Evolutionary conservation across 2,888 invertebrate genomes (phyloP), one percentile per base, ranked within the genome.

Genomic region (Hoplodrina ambigua): DNA sequence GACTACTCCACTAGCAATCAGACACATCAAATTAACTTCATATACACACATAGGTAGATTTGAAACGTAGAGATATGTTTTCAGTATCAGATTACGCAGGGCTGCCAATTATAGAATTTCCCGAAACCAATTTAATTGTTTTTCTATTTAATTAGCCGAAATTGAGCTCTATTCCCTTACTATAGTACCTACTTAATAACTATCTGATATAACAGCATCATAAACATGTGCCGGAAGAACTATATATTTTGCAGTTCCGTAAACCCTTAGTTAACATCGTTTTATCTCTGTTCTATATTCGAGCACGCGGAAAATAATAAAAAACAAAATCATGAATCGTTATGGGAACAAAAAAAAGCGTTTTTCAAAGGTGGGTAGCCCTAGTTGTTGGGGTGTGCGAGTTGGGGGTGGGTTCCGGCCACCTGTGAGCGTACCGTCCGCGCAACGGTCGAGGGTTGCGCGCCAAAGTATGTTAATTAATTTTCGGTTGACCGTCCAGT

Each of bases 401-500:
- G 79, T 55, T 41, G 87, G 87, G 84, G 87, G 88, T 85, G 89
- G 89, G 87, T 81, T 81, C 81, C 84, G 86, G 91, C 92, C 94
- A 95, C 94, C 91, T 91, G 90, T 89, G 88, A 75, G 82, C 85
- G 75, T 75, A 75, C 82, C 85, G 87, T 83, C 82, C 85, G 84
- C 84, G 85, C 83, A 79, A 80, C 85, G 81, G 80, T 66, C 83
- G 91, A 92, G 94, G 94, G 94, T 94, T 92, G 91, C 88, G 89
- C 92, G 88, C 92, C 90, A 93, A 95, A 96, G 95, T 95, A 95
- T 95, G 96, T 96, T 96, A 96, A 96, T 96, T 95, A 95, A 96
- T 96, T 95, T 95, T 95, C 92, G 94, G 94, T 93, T 92, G 94
- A 93, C 94, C 94, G 93, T 94, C 89, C 94, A 89, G 89, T 88